These are phyloP conservation scores for Drosophila anomelani DNA, from an alignment of 2,888 invertebrate species.

Conservation along the genomic window DNA sequence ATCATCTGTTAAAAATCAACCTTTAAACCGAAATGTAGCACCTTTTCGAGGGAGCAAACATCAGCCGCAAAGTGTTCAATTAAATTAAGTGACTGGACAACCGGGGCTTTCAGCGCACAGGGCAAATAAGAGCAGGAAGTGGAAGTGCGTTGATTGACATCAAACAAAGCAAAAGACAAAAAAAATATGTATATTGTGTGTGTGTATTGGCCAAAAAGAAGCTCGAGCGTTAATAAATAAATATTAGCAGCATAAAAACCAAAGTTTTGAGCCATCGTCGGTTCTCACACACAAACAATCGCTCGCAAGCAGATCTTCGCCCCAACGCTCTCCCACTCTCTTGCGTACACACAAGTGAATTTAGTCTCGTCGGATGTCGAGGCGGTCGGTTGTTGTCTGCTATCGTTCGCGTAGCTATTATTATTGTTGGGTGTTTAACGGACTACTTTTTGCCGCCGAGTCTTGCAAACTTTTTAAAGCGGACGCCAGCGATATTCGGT, in stretches of 20 bases:
- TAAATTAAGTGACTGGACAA: conserved; percentile 23
- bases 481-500: conserved; percentile 49
- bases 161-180: conserved; percentile 34
- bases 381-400: not conserved
- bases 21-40: conserved; percentile 39
- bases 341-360: conserved; percentile 9
- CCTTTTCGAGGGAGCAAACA: conserved; percentile 17
- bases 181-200: not conserved
- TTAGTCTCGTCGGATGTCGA: not conserved
- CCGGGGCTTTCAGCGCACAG: conserved; percentile 3
- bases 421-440: not conserved
- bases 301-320: conserved; percentile 8
- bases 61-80: conserved; percentile 35
- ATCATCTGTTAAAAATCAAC: conserved; percentile 20
- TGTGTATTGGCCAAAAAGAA: conserved; percentile 46
- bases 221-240: conserved; percentile 17
- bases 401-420: not conserved
- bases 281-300: conserved; percentile 28
- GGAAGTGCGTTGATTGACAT: conserved; percentile 37
- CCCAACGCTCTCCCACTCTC: conserved; percentile 16
- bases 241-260: conserved; percentile 23
- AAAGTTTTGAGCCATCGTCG: conserved; percentile 11
- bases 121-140: conserved; percentile 22
- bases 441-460: not conserved
- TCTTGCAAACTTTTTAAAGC: conserved; percentile 57